Base-by-base conservation (phyloP, 2,113 vertebrate species). In the Genyomyrus donnyi region DNA sequence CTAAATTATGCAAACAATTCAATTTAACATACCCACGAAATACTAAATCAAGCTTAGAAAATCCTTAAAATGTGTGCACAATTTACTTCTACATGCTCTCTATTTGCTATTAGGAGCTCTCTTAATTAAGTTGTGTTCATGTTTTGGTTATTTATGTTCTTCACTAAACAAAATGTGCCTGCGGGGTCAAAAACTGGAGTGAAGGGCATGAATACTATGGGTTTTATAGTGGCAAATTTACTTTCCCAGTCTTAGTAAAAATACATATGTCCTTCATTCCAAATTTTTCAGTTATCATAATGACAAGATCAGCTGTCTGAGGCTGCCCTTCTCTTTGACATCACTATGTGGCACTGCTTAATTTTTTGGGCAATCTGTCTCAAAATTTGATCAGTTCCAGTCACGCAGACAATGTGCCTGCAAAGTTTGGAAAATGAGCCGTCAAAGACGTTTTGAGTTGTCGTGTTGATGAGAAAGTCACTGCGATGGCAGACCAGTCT, bases 241-340 rank as follows among this genome's bases (percentile, higher is more conserved):
- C 13, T 31, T 70, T 10, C 27, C 11, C n/a, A 31, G n/a, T 13
- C 62, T 70, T 31, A 11, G n/a, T 70, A 70, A 70, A 31, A 70
- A 31, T 70, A 9, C 27, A 31, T 31, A 31, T 70, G 62, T 70
- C 62, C n/a, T 10, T 66, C 62, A 31, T 70, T 93, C 93, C 93
- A 93, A 95, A 93, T 95, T 95, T 92, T 94, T 93, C 58, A 93
- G 92, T 93, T 95, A 93, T 89, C 88, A 87, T 91, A 92, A 89
- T 70, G 62, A 11, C 62, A 70, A 70, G 62, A 70, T 70, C 62
- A 31, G 31, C 27, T 70, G 27, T 70, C 62, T 70, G 27, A 31
- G n/a, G n/a, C 10, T 70, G 10, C 27, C 27, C n/a, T 31, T 70
- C n/a, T 70, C n/a, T 70, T 31, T 70, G 62, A 31, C 62, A 13